Conservation (phyloP, 1,140 invertebrate genomes). For the Campoletis sonorensis region DNA sequence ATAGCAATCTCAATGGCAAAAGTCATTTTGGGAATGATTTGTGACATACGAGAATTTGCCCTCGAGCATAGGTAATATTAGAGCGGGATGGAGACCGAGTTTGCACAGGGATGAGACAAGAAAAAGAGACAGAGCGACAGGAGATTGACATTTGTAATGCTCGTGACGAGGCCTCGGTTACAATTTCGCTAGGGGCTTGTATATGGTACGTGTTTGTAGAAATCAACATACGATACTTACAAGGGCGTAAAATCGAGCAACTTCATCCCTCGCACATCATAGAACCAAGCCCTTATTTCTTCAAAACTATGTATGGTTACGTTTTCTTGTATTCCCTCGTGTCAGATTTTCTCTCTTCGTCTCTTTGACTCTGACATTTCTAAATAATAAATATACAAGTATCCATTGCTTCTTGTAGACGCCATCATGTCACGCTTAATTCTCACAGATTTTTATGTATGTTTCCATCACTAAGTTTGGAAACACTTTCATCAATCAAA, state of each 20-base stretch:
- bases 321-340: background rate
- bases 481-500: too few species aligned
- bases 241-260: background rate
- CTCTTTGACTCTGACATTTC: background rate
- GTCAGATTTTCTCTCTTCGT: slow-evolving; percentile 18
- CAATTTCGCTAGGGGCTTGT: background rate
- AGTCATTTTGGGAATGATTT: slow-evolving; percentile 20
- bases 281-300: background rate
- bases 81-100: background rate
- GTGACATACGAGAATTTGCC: slow-evolving; percentile 5
- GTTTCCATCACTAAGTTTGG: background rate
- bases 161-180: slow-evolving; percentile 6
- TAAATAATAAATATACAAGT: slow-evolving; percentile 43
- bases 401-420: slow-evolving; percentile 44
- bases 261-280: background rate
- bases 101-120: slow-evolving; percentile 4
- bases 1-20: slow-evolving; percentile 8
- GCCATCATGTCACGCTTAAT: background rate
- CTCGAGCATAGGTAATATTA: slow-evolving; percentile 5
- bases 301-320: background rate
- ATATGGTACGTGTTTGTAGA: slow-evolving; percentile 11
- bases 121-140: background rate
- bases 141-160: background rate
- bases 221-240: slow-evolving; percentile 47
- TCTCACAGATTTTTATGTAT: background rate